Evolutionary conservation across 2,113 vertebrate species (phyloP), one percentile per base, ranked within the genome.

Genomic region (Hystrix cristata): DNA sequence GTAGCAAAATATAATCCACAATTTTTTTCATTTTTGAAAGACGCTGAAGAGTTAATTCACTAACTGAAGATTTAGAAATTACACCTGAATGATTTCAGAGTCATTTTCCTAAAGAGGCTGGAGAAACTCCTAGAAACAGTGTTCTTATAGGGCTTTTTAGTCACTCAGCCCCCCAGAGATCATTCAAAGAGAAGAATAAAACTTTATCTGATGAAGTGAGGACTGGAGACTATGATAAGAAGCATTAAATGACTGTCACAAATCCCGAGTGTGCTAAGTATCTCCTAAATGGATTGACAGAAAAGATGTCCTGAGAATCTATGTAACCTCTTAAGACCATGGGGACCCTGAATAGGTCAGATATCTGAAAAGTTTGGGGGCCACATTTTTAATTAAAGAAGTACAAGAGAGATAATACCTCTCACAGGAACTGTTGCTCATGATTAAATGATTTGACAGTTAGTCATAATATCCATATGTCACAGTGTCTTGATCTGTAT

Each of bases 121-220:
- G 48, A 97, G 95, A 95, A 98, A 82, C 87, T 72, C 90, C 87
- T 83, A 76, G 87, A 97, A 97, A 94, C 76, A 95, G 51, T 62
- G 53, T 87, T 98, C 96, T 97, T 98, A 98, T 98, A 98, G 98
- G 97, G 97, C 96, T 98, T 98, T 97, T 96, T 76, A 95, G 97
- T 96, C 85, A 72, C 98, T 95, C 97, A 96, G 83, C 5, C 65
- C 97, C 91, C 97, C 27, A 94, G 98, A 97, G 98, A 98, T 98
- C 97, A 92, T 97, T 98, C 96, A 96, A 94, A 38, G 97, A 97
- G 86, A 96, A 98, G 98, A 94, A 95, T 97, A 94, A 98, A 97
- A 97, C 96, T 97, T 97, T 72, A 94, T 87, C 87, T 93, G 98
- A 98, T 97, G 96, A 98, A 98, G 98, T 97, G 92, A 97, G 91